Percentiles rank a stretch among this genome's conserved stretches.
These are phyloP conservation scores for Lepidurus apus DNA, from an alignment of 1,140 invertebrate species.

Conservation along the genomic window DNA sequence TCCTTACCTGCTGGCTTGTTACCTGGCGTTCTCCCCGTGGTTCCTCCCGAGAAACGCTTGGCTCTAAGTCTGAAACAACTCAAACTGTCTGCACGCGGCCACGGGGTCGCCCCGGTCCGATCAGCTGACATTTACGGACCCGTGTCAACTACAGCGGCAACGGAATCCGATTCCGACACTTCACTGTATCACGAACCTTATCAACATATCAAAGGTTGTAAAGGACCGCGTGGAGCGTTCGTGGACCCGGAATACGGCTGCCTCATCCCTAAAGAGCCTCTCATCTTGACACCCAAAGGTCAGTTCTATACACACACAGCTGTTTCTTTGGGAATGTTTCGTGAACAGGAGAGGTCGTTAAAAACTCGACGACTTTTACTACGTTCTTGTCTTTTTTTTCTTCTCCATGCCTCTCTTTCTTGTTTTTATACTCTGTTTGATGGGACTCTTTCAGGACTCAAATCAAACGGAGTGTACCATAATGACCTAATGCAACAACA, in stretches of 20 bases:
- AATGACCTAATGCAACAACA: constrained; percentile 24
- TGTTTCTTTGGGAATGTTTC: neutral
- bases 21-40: constrained; percentile 8
- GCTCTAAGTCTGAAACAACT: constrained; percentile 34
- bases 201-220: constrained; percentile 43
- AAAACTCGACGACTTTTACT: too few species aligned
- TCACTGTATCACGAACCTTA: constrained; percentile 58
- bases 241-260: constrained; percentile 51
- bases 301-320: neutral
- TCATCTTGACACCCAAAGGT: constrained; percentile 37
- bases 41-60: constrained; percentile 23
- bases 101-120: constrained; percentile 36
- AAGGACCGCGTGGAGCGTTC: constrained; percentile 7
- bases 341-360: neutral
- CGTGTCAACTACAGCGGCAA: constrained; percentile 43
- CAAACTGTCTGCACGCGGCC: neutral
- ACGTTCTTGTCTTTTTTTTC: too few species aligned
- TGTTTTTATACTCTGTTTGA: neutral
- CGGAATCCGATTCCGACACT: constrained; percentile 55
- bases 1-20: neutral
- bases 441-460: constrained; percentile 5
- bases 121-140: constrained; percentile 47
- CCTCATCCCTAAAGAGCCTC: constrained; percentile 49
- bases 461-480: constrained; percentile 34
- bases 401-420: neutral